Percentiles rank a stretch among this genome's conserved stretches.
These are phyloP conservation scores for Huso huso DNA, from an alignment of 2,797 vertebrate genomes.

Conservation along the genomic window DNA sequence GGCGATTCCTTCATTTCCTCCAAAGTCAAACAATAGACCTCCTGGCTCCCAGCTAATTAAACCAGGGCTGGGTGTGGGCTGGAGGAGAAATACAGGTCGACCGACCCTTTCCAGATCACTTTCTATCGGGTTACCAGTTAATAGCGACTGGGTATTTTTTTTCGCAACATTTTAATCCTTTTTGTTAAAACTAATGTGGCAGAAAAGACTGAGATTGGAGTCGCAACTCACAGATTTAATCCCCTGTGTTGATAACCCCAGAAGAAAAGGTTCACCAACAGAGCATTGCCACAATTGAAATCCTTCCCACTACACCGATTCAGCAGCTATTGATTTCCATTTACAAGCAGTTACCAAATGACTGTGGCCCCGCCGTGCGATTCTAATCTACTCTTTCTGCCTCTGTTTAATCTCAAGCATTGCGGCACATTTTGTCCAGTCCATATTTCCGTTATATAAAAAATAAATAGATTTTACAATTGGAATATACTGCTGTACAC, in stretches of 20 bases:
- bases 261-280: conserved; percentile 36
- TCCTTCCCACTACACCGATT: too few species aligned
- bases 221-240: conserved; percentile 33
- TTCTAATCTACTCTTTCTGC: too few species aligned
- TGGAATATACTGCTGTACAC: too few species aligned
- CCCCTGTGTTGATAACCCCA: conserved; percentile 25
- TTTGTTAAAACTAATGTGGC: conserved; percentile 47
- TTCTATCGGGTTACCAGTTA: conserved; percentile 34
- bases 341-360: too few species aligned
- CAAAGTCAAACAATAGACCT: conserved; percentile 27
- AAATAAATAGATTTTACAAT: too few species aligned
- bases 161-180: conserved; percentile 35
- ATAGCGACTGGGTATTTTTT: conserved; percentile 26
- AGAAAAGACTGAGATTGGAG: conserved; percentile 42
- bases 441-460: too few species aligned
- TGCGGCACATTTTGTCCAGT: too few species aligned
- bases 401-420: too few species aligned
- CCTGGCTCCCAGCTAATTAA: conserved; percentile 35
- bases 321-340: too few species aligned
- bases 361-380: too few species aligned
- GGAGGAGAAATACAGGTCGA: conserved; percentile 10
- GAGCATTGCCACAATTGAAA: conserved; percentile 23
- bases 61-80: conserved; percentile 23
- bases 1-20: conserved; percentile 32
- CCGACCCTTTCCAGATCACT: conserved; percentile 23